Evolutionary conservation across 2,888 invertebrate species (phyloP).

Genomic region (Mystacides longicornis): DNA sequence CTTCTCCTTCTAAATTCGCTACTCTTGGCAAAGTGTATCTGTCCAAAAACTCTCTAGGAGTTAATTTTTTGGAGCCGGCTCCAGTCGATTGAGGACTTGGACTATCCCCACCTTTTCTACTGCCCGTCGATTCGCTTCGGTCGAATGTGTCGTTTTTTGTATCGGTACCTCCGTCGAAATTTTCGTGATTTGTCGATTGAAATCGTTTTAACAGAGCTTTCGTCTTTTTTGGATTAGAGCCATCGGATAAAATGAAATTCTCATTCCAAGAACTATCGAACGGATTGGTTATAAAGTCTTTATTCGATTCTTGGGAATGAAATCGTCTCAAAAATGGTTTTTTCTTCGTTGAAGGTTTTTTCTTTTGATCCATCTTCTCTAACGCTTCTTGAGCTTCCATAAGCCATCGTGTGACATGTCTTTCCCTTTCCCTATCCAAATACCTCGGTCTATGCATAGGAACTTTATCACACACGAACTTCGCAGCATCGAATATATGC

Average conservation of each 20-base stretch:
- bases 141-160: constrained; percentile 22
- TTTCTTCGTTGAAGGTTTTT: constrained; percentile 43
- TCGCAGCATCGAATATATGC: constrained; percentile 48
- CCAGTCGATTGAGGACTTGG: constrained; percentile 21
- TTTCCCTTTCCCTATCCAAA: constrained; percentile 44
- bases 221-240: constrained; percentile 32
- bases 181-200: constrained; percentile 15
- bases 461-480: constrained; percentile 41
- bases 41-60: constrained; percentile 51
- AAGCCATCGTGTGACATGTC: constrained; percentile 45
- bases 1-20: constrained; percentile 49
- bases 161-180: constrained; percentile 27
- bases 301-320: constrained; percentile 40
- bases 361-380: constrained; percentile 42
- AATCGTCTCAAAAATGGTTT: constrained; percentile 38
- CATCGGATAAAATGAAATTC: constrained; percentile 36
- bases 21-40: constrained; percentile 55
- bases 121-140: constrained; percentile 22
- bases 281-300: constrained; percentile 37
- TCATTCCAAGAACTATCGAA: constrained; percentile 43
- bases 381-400: constrained; percentile 47
- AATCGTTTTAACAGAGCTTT: constrained; percentile 21
- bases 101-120: constrained; percentile 16
- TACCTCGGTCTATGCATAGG: constrained; percentile 34
- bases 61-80: constrained; percentile 27